Evolutionary conservation across 2,797 vertebrate species (phyloP).

Genomic region (Mormyrops attenuatus): DNA sequence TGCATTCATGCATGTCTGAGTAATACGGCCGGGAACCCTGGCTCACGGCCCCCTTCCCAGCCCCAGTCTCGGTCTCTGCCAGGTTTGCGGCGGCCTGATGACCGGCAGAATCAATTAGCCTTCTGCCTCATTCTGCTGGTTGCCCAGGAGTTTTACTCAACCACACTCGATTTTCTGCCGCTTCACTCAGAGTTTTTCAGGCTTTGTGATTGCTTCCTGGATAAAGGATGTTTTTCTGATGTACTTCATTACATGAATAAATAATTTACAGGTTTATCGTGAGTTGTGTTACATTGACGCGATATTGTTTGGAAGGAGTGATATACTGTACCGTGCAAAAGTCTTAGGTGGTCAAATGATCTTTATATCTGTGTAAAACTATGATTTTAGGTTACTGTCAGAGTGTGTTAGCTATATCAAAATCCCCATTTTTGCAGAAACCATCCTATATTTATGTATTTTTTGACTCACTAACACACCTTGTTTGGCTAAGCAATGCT

Average conservation of each 20-base stretch:
- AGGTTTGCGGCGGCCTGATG: not conserved
- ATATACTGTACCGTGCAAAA: not conserved
- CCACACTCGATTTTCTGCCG: not conserved
- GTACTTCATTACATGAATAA: not conserved
- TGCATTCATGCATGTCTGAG: not conserved
- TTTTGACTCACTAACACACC: not conserved
- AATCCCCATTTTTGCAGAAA: not conserved
- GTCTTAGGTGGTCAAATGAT: not conserved
- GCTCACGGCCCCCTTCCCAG: not conserved
- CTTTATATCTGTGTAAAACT: not conserved
- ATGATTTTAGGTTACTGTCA: not conserved
- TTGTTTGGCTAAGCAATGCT: not conserved
- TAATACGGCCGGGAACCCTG: not conserved
- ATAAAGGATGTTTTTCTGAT: not conserved
- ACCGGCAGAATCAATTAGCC: not conserved
- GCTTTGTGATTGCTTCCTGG: not conserved
- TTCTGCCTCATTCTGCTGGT: not conserved
- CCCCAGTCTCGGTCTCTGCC: not conserved
- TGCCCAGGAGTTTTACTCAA: not conserved
- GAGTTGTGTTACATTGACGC: not conserved
- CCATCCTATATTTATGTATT: not conserved
- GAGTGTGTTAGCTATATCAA: not conserved
- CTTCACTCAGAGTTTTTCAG: not conserved
- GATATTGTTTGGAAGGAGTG: not conserved
- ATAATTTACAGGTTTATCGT: not conserved